A percentile compares a stretch with the other conserved stretches of the same genome.
phyloP scores from a whole-genome alignment of 2,888 invertebrate genomes.

The Leptarthrus brevirostris region DNA sequence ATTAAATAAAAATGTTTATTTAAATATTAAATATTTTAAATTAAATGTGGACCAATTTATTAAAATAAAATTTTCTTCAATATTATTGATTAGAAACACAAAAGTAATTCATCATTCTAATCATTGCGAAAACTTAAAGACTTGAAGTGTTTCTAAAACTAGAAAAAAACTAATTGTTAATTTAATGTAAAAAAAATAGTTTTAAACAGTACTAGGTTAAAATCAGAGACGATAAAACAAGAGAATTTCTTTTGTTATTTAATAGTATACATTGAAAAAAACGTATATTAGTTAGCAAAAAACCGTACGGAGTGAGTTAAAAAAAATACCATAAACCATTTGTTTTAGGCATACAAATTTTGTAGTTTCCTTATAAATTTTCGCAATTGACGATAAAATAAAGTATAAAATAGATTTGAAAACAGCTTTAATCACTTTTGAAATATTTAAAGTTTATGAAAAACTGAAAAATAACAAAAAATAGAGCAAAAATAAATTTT shows the following conservation, averaged over 20 bases:
- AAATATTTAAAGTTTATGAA: constrained; percentile 38
- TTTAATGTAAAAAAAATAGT: not conserved
- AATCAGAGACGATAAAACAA: not conserved
- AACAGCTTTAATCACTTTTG: constrained; percentile 34
- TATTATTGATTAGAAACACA: not conserved
- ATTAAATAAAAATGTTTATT: constrained; percentile 19
- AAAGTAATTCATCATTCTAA: constrained; percentile 8
- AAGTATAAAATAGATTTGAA: constrained; percentile 26
- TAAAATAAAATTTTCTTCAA: constrained; percentile 30
- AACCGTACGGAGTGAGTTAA: constrained; percentile 14
- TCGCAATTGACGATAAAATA: not conserved
- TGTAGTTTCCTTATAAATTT: constrained; percentile 35
- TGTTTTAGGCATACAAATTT: constrained; percentile 12
- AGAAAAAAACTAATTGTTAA: constrained; percentile 4
- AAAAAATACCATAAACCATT: constrained; percentile 13
- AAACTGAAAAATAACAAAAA: constrained; percentile 41
- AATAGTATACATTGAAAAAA: constrained; percentile 13
- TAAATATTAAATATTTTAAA: constrained; percentile 2
- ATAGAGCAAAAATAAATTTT: constrained; percentile 50
- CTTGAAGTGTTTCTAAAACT: constrained; percentile 23
- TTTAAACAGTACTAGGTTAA: constrained; percentile 5
- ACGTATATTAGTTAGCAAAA: constrained; percentile 17
- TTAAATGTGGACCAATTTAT: constrained; percentile 45
- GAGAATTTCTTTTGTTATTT: constrained; percentile 9
- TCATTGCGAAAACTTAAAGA: not conserved